These are phyloP conservation scores for Germaria angustata DNA, from an alignment of 2,888 invertebrate genomes.

Conservation along the genomic window DNA sequence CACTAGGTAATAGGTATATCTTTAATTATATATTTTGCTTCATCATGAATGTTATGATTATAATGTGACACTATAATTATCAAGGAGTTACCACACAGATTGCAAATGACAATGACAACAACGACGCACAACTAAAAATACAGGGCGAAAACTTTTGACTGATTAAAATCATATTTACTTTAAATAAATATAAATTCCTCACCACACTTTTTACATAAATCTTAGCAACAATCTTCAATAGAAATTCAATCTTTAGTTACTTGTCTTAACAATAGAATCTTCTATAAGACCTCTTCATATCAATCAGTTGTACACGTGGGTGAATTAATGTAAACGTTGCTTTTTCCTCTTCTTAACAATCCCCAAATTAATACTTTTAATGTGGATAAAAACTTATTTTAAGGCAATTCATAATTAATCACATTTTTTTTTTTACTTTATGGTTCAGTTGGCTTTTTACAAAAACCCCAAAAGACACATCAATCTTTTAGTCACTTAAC, in stretches of 20 bases:
- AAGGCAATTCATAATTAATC: no score
- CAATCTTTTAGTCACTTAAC: conserved; percentile 20
- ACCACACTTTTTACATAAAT: background rate
- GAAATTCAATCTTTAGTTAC: background rate
- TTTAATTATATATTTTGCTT: conserved; percentile 20
- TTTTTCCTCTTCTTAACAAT: no score
- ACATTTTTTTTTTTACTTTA: no score
- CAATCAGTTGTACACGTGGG: no score
- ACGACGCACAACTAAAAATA: background rate
- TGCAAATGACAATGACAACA: no score
- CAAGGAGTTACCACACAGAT: conserved; percentile 1
- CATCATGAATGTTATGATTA: conserved; percentile 22
- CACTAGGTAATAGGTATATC: background rate
- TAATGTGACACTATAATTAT: conserved; percentile 49
- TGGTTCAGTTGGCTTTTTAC: no score
- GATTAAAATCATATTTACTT: background rate
- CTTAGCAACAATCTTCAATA: background rate
- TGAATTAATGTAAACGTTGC: no score
- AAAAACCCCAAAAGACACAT: conserved; percentile 23
- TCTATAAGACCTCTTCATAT: background rate
- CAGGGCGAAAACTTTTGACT: background rate
- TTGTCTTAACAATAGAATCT: background rate
- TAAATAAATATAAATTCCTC: background rate
- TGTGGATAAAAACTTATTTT: no score
- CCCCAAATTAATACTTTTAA: no score